phyloP scores from a whole-genome alignment of 2,113 vertebrate genomes.

The Rhinolophus sinicus region DNA sequence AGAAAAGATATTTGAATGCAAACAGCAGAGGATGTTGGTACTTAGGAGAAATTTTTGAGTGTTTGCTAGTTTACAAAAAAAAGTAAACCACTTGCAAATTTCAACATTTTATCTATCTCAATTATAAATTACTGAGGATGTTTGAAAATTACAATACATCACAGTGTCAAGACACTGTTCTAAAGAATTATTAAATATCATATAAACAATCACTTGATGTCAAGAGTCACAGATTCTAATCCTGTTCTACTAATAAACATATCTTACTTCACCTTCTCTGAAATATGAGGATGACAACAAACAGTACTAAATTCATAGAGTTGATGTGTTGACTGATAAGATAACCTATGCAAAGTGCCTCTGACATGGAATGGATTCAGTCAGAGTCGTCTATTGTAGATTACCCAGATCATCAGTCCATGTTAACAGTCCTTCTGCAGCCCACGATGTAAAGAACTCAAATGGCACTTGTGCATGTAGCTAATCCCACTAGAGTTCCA shows the following conservation, averaged over 20 bases:
- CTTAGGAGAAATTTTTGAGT: neutral
- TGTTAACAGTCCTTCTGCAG: neutral
- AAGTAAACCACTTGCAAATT: neutral
- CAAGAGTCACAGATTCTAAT: neutral
- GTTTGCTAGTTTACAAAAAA: neutral
- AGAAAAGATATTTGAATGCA: slow-evolving; percentile 26
- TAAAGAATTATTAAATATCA: neutral
- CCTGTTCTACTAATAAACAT: neutral
- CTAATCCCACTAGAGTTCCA: neutral
- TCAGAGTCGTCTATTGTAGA: neutral
- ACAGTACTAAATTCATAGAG: neutral
- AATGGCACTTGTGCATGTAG: neutral
- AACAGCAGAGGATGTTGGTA: neutral
- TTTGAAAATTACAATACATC: neutral
- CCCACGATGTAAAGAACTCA: neutral
- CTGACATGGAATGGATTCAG: neutral
- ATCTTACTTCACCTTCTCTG: neutral
- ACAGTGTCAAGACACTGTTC: neutral
- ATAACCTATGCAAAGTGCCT: neutral
- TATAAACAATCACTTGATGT: neutral
- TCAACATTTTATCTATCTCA: slow-evolving; percentile 17
- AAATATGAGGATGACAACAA: neutral
- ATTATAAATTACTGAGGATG: slow-evolving; percentile 11
- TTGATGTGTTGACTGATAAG: neutral
- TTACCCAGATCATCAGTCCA: neutral